phyloP scores from a whole-genome alignment of 2,113 vertebrate species.

The Callorhinus ursinus region DNA sequence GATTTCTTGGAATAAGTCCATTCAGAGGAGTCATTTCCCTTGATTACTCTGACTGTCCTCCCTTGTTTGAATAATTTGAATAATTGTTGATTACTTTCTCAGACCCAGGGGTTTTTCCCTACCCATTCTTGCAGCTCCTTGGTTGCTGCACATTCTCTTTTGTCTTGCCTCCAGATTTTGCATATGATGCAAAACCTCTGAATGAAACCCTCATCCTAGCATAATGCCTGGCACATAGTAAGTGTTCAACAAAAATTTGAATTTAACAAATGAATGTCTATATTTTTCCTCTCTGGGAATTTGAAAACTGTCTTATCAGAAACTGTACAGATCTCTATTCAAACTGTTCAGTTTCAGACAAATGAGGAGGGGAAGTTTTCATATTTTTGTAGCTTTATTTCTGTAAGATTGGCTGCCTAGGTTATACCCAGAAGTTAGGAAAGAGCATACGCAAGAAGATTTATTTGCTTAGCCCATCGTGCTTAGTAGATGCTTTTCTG shows the following conservation, averaged over 20 bases:
- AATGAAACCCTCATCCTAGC: constrained; percentile 15
- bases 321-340: neutral
- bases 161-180: neutral
- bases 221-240: neutral
- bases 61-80: constrained; percentile 16
- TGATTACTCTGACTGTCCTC: neutral
- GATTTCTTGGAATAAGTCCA: neutral
- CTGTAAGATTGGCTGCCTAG: neutral
- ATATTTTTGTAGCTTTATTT: neutral
- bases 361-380: neutral
- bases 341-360: constrained; percentile 12
- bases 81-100: neutral
- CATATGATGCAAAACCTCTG: neutral
- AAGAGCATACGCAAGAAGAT: neutral
- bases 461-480: neutral
- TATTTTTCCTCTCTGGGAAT: neutral
- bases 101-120: neutral
- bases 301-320: constrained; percentile 21
- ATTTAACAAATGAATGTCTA: neutral
- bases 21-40: constrained; percentile 5
- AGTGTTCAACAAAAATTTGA: constrained; percentile 37
- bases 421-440: constrained; percentile 17
- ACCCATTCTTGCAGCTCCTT: neutral
- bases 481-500: neutral
- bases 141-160: neutral